Percentiles rank a stretch among this genome's conserved stretches.
Conservation (phyloP, 2,113 vertebrate genomes). For the Campylomormyrus tamandua region DNA sequence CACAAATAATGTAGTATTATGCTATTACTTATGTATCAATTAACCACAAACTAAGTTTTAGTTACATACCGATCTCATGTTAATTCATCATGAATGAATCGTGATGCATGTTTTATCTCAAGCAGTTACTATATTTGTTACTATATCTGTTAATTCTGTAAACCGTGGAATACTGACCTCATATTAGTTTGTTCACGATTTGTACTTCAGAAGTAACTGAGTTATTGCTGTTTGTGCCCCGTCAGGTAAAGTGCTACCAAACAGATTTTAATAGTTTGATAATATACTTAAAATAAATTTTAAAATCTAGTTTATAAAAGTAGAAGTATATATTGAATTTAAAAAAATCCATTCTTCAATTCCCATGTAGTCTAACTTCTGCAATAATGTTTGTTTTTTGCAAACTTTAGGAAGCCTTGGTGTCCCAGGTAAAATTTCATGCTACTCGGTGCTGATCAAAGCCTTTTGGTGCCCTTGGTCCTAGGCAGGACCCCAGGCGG, state of each 20-base stretch:
- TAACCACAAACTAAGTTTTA: neutral
- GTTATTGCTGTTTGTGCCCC: neutral
- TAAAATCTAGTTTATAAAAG: neutral
- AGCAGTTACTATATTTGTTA: neutral
- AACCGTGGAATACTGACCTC: neutral
- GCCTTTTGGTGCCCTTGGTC: neutral
- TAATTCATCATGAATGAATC: neutral
- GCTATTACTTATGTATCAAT: neutral
- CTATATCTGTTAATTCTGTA: neutral
- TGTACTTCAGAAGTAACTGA: neutral
- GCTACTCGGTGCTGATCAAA: neutral
- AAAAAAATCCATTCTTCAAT: neutral
- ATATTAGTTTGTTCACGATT: neutral
- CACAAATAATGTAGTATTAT: neutral
- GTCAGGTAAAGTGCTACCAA: neutral
- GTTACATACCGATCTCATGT: neutral
- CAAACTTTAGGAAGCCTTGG: neutral
- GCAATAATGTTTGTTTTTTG: neutral
- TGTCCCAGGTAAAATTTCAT: slow-evolving; percentile 51
- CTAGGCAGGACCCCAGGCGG: neutral
- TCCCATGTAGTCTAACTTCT: neutral
- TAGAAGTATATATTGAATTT: neutral
- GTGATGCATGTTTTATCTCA: neutral
- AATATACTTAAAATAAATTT: neutral
- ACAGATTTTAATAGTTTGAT: neutral